These are phyloP conservation scores for Micrasema longulum DNA, from an alignment of 1,140 invertebrate genomes.

Conservation along the genomic window DNA sequence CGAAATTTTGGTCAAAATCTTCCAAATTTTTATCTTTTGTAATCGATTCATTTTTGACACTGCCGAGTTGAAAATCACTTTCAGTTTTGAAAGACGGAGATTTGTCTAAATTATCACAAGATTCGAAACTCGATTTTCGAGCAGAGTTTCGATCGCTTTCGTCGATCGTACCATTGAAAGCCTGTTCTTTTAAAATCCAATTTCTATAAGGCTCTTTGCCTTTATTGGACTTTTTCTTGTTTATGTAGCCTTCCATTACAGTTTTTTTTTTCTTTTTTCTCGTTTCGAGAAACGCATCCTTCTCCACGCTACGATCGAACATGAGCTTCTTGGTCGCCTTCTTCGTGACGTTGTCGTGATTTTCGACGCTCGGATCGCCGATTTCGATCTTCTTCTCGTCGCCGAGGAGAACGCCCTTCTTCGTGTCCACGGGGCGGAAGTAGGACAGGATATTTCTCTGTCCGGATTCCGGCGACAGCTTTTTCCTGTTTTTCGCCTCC, in stretches of 20 bases:
- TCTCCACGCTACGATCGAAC: no score
- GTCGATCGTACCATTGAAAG: neutral
- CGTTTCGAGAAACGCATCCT: no score
- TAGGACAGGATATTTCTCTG: constrained; percentile 15
- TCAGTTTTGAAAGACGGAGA: no score
- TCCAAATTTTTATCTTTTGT: no score
- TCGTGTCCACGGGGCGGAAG: neutral
- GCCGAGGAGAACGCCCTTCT: neutral
- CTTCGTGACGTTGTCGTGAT: neutral
- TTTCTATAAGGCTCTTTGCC: neutral
- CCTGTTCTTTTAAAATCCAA: neutral
- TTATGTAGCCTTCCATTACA: neutral
- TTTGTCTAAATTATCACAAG: neutral
- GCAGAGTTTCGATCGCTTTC: neutral
- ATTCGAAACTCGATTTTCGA: neutral
- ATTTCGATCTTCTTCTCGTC: neutral
- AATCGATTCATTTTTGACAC: neutral
- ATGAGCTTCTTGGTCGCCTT: neutral
- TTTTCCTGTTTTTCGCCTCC: neutral
- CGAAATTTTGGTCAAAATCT: no score
- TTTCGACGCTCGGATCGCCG: neutral
- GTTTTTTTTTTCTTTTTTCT: neutral
- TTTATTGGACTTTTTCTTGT: neutral
- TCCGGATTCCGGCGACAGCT: neutral
- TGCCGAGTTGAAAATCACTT: neutral